These are phyloP conservation scores for Nothocercus julius DNA, from an alignment of 2,113 vertebrate genomes.

Conservation along the genomic window DNA sequence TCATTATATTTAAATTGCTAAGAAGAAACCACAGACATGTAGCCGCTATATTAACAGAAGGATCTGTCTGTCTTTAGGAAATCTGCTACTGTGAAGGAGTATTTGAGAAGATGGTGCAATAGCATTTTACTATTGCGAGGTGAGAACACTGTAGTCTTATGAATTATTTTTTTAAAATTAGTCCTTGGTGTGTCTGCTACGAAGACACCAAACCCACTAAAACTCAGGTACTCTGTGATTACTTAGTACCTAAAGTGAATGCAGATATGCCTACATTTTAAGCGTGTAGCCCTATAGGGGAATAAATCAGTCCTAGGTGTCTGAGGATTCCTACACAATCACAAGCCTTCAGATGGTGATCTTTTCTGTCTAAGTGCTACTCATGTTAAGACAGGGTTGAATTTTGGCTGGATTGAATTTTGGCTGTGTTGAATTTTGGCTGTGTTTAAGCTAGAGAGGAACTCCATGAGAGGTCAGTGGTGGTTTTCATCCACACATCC, in stretches of 20 bases:
- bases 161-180: neutral
- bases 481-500: neutral
- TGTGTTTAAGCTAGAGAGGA: neutral
- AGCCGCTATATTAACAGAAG: neutral
- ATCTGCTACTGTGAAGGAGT: neutral
- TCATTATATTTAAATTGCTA: neutral
- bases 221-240: neutral
- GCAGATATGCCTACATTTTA: neutral
- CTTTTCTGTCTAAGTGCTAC: neutral
- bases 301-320: neutral
- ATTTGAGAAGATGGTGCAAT: neutral
- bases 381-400: neutral
- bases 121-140: neutral
- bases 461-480: accelerated
- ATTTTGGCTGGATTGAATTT: neutral
- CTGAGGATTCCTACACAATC: neutral
- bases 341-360: neutral
- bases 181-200: neutral
- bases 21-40: neutral
- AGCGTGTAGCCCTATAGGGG: neutral
- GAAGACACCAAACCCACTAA: neutral
- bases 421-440: neutral
- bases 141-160: neutral
- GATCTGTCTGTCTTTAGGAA: neutral
- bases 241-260: neutral